Base-by-base conservation (phyloP, 2,113 vertebrate species). In the Pseudorhombus dupliciocellatus region DNA sequence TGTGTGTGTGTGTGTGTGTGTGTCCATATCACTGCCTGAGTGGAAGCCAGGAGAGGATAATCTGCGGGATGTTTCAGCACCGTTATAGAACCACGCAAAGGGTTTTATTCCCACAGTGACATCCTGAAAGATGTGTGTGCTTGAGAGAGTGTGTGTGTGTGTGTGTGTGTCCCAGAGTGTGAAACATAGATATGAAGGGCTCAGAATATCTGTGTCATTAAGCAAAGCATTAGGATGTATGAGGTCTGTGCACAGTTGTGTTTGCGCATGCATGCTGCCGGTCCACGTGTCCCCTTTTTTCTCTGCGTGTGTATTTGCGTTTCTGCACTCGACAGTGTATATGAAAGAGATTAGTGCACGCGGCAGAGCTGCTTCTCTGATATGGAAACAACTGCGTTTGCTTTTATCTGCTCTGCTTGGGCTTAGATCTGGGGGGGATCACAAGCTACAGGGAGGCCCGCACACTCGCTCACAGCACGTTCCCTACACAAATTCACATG, bases 1-100 rank as follows among this genome's bases (percentile, higher is more conserved):
- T 68, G 14, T 71, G 30, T 58, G 25, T 70, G 66, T 61, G 60
- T 54, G 7, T 37, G 48, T 25, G 16, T 56, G 51, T 74, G 70
- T 70, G 66, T 70, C 46, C 22, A 78, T 84, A 84, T 87, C 61
- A 46, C 66, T 58, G 77, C 37, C 63, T 82, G 80, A 81, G 56
- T 48, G 59, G 79, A 61, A 88, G 81, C 71, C 79, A 88, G 83
- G 64, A 62, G 50, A 75, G 81, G 87, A 88, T 90, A 86, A 91
- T 90, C 88, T 88, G 77, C 53, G 62, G 83, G 67, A 82, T 81
- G 87, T 81, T 79, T 84, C 73, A 80, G 76, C 76, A 28, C 14
- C 59, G 42, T 77, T 77, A 84, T 76, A 85, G 79, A 83, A 73
- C 57, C 73, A 56, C 9, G 28, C 66, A 58, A 3, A 77, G 64